These are phyloP conservation scores for Periphyllus acericola DNA, from an alignment of 2,888 invertebrate species.

Conservation along the genomic window DNA sequence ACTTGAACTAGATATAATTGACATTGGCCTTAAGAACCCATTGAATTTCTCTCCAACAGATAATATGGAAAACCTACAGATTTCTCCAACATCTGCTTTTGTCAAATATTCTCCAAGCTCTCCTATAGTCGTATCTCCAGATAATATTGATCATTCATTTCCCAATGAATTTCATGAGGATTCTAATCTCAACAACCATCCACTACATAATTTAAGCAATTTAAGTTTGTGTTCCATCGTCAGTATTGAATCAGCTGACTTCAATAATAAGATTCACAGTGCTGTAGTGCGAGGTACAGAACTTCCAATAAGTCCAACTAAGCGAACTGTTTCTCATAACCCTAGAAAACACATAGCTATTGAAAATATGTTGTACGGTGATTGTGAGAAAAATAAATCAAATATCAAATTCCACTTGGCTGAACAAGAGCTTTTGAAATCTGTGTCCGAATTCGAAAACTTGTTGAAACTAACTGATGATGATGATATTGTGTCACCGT, in stretches of 20 bases:
- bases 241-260: conserved; percentile 66
- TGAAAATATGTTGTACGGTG: conserved; percentile 62
- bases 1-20: conserved; percentile 72
- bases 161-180: conserved; percentile 40
- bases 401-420: conserved; percentile 63
- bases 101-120: conserved; percentile 64
- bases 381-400: conserved; percentile 50
- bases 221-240: conserved; percentile 65
- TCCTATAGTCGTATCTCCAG: conserved; percentile 27
- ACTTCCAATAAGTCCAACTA: conserved; percentile 20
- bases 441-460: conserved; percentile 65
- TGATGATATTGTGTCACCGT: conserved; percentile 59
- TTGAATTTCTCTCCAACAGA: conserved; percentile 50
- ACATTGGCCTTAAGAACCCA: conserved; percentile 50
- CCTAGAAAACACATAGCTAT: conserved; percentile 59
- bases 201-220: conserved; percentile 65
- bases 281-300: conserved; percentile 27
- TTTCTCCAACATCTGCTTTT: conserved; percentile 68
- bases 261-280: conserved; percentile 68
- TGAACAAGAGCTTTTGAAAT: conserved; percentile 64
- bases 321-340: conserved; percentile 50
- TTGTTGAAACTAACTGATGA: conserved; percentile 63
- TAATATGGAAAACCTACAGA: conserved; percentile 40
- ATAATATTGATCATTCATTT: conserved; percentile 35
- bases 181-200: conserved; percentile 62